phyloP scores from a whole-genome alignment of 2,797 vertebrate species.

The Helostoma temminkii region DNA sequence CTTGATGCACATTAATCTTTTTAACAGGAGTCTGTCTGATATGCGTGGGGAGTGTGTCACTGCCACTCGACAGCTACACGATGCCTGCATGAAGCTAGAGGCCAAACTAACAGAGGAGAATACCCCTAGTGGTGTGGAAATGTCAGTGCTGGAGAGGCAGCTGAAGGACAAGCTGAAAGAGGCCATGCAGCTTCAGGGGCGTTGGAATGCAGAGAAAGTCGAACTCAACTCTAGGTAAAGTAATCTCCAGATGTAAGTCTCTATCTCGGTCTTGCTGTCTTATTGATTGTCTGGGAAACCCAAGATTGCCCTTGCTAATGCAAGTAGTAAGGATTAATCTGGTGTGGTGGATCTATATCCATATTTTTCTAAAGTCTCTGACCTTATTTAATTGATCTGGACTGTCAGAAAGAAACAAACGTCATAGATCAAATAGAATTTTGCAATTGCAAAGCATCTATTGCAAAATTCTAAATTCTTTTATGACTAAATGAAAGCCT shows the following conservation, averaged over 20 bases:
- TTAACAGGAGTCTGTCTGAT: slow-evolving; percentile 85
- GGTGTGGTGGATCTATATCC: no score
- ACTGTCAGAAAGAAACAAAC: background rate
- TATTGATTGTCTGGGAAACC: background rate
- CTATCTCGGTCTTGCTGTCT: background rate
- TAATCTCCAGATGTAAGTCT: background rate
- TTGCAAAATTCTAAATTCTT: slow-evolving; percentile 20
- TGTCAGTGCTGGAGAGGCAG: slow-evolving; percentile 79
- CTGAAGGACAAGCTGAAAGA: slow-evolving; percentile 86
- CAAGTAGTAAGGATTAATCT: no score
- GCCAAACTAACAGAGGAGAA: slow-evolving; percentile 70
- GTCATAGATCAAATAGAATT: slow-evolving; percentile 8
- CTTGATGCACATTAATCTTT: slow-evolving; percentile 33
- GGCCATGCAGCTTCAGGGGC: slow-evolving; percentile 85
- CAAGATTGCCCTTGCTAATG: no score
- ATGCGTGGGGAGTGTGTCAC: slow-evolving; percentile 79
- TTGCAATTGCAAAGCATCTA: slow-evolving; percentile 22
- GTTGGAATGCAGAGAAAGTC: slow-evolving; percentile 86
- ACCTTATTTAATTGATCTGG: background rate
- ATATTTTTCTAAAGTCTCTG: slow-evolving; percentile 2
- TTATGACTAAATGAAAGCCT: slow-evolving; percentile 11
- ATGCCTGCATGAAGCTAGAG: slow-evolving; percentile 84
- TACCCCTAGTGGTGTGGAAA: slow-evolving; percentile 64
- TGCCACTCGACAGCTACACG: slow-evolving; percentile 75
- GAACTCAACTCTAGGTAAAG: slow-evolving; percentile 87